Evolutionary conservation across 2,888 invertebrate species (phyloP).

Genomic region (Arctia plantaginis): DNA sequence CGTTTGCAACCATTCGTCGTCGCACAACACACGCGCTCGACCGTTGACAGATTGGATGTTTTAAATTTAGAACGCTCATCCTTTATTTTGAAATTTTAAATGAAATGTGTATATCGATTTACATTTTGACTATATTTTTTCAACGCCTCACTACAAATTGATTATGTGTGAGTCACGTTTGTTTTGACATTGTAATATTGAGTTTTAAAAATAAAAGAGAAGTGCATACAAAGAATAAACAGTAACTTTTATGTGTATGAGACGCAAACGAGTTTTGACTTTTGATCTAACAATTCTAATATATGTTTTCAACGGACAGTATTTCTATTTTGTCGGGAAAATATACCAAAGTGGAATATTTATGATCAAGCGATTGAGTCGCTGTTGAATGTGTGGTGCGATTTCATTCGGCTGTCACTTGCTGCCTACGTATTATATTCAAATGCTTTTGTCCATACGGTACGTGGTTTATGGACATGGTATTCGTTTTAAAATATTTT

Average conservation of each 20-base stretch:
- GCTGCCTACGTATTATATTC: slow-evolving; percentile 77
- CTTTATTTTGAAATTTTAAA: slow-evolving; percentile 79
- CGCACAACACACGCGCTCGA: slow-evolving; percentile 82
- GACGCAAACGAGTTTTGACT: slow-evolving; percentile 37
- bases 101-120: slow-evolving; percentile 79
- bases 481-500: slow-evolving; percentile 48
- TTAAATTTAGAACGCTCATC: slow-evolving; percentile 81
- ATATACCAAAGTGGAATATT: slow-evolving; percentile 63
- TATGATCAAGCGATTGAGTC: slow-evolving; percentile 67
- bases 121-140: slow-evolving; percentile 44
- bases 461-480: slow-evolving; percentile 69
- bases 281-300: slow-evolving; percentile 56
- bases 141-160: background rate
- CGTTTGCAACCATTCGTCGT: slow-evolving; percentile 83
- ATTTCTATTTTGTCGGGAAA: slow-evolving; percentile 57
- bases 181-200: slow-evolving; percentile 11
- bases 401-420: slow-evolving; percentile 64
- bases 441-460: slow-evolving; percentile 77
- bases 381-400: slow-evolving; percentile 72
- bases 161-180: background rate
- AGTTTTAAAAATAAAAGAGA: background rate
- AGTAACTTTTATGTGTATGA: background rate
- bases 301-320: slow-evolving; percentile 48
- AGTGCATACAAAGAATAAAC: background rate
- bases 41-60: slow-evolving; percentile 85